Conservation (phyloP, 2,888 invertebrate genomes). For the Carterocephalus palaemon region DNA sequence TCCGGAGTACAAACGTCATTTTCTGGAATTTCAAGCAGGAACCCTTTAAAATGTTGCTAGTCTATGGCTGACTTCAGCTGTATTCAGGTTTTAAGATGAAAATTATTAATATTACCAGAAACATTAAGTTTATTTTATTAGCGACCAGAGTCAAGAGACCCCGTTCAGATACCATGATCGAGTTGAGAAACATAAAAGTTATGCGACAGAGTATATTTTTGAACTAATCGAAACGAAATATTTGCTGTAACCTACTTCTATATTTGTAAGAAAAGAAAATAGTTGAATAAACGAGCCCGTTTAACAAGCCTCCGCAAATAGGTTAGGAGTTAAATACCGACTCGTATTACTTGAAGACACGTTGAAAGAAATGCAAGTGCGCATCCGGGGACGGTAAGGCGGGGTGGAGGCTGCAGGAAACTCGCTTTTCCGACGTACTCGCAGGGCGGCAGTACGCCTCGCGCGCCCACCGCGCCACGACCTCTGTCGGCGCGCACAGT, state of each 20-base stretch:
- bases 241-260: too few relatives aligned
- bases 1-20: neutral
- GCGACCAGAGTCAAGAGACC: too few relatives aligned
- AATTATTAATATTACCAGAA: too few relatives aligned
- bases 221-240: too few relatives aligned
- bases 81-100: too few relatives aligned
- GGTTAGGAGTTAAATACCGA: conserved; percentile 37
- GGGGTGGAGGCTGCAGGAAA: conserved; percentile 66
- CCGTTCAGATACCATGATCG: too few relatives aligned
- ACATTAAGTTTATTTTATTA: too few relatives aligned
- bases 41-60: neutral
- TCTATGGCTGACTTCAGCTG: neutral
- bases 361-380: conserved; percentile 62
- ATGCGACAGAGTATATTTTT: neutral
- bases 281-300: neutral
- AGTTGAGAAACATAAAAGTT: too few relatives aligned
- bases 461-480: conserved; percentile 40
- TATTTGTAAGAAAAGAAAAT: neutral
- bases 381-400: conserved; percentile 53
- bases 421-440: conserved; percentile 51
- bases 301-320: conserved; percentile 24
- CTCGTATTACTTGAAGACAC: conserved; percentile 40
- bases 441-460: conserved; percentile 66
- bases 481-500: conserved; percentile 20
- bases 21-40: too few relatives aligned